Conservation (phyloP, 2,113 vertebrate species). For the Sylvia atricapilla region DNA sequence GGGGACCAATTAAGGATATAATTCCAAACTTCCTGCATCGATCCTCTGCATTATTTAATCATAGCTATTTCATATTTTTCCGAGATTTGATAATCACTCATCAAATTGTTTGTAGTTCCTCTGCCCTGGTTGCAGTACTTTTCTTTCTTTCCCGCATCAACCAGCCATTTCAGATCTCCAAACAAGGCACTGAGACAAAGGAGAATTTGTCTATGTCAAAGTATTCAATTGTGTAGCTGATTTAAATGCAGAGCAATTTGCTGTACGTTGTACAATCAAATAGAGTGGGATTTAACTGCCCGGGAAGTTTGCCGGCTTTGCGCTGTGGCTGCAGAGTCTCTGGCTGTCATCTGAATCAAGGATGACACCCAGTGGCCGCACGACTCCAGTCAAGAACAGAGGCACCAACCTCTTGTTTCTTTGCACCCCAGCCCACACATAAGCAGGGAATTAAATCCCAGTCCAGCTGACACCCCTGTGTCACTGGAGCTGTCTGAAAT, state of each 20-base stretch:
- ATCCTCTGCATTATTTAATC: conserved; percentile 9
- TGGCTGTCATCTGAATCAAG: conserved; percentile 61
- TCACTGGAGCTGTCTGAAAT: background rate
- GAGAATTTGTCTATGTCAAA: conserved; percentile 65
- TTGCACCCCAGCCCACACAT: background rate
- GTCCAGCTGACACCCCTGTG: background rate
- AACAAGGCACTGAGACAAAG: conserved; percentile 52
- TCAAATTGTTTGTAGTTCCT: background rate
- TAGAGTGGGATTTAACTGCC: conserved; percentile 55
- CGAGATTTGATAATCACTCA: background rate
- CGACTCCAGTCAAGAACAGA: background rate
- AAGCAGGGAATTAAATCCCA: background rate
- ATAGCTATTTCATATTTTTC: background rate
- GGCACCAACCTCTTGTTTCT: background rate
- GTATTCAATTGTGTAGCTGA: conserved; percentile 60
- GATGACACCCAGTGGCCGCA: conserved; percentile 77
- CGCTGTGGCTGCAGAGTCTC: background rate
- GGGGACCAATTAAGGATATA: background rate
- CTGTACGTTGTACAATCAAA: conserved; percentile 59
- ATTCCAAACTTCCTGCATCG: background rate
- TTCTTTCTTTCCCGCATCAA: background rate
- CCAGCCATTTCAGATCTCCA: background rate
- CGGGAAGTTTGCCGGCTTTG: background rate
- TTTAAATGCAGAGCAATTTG: conserved; percentile 69
- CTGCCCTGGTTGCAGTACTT: background rate